Conservation (phyloP, 2,113 vertebrate species). For the Candoia aspera region DNA sequence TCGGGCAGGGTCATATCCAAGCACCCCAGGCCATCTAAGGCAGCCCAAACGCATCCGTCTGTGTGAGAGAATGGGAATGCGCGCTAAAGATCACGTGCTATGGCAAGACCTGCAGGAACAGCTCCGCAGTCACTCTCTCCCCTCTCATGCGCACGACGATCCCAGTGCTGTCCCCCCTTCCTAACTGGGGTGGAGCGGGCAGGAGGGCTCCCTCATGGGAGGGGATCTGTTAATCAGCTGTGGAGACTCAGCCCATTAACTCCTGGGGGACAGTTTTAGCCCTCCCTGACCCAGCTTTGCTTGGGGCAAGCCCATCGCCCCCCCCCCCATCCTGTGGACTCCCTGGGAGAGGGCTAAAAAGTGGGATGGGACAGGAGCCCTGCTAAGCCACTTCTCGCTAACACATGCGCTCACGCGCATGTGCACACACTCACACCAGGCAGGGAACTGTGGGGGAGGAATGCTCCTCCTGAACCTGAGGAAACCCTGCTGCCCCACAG, state of each 20-base stretch:
- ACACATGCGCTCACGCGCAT: too few relatives aligned
- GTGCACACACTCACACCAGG: not conserved
- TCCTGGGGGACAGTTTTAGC: not conserved
- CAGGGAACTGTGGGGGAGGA: not conserved
- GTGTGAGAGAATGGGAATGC: not conserved
- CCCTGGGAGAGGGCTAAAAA: not conserved
- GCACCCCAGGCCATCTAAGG: not conserved
- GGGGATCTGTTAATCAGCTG: not conserved
- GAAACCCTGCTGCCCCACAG: not conserved
- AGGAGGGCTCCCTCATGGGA: not conserved
- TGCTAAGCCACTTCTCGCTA: not conserved
- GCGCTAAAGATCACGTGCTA: not conserved
- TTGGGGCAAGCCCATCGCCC: not conserved
- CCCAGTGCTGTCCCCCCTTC: not conserved
- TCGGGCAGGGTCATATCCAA: not conserved
- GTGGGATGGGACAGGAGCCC: not conserved
- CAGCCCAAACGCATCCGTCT: not conserved
- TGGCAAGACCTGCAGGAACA: not conserved
- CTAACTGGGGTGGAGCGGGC: not conserved
- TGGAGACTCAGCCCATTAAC: not conserved
- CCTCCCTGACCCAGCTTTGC: not conserved
- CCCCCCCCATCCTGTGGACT: too few relatives aligned
- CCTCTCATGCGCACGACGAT: not conserved
- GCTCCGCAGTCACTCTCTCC: too few relatives aligned
- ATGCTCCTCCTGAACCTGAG: not conserved